phyloP scores from a whole-genome alignment of 2,888 invertebrate genomes.

The Hirudinaria manillensis region DNA sequence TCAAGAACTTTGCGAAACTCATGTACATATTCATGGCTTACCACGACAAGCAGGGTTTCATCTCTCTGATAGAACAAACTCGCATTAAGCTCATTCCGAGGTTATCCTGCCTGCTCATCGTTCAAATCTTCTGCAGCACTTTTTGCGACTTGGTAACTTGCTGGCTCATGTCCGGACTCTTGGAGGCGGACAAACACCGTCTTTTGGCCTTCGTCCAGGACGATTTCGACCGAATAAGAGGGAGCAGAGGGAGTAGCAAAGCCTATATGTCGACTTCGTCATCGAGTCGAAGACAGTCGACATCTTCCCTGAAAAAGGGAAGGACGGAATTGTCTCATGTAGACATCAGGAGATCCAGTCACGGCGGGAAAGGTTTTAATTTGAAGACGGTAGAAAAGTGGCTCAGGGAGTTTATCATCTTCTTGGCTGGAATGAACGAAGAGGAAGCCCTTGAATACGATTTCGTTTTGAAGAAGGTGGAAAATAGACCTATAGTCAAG shows the following conservation, averaged over 20 bases:
- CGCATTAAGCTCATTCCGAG: conserved; percentile 10
- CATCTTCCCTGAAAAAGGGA: background rate
- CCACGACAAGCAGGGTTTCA: conserved; percentile 2
- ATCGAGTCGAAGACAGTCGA: background rate
- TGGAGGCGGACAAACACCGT: background rate
- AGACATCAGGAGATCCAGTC: background rate
- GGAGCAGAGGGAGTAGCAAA: background rate
- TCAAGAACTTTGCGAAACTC: conserved; percentile 3
- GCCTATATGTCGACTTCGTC: background rate
- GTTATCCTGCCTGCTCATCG: background rate
- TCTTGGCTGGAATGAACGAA: background rate
- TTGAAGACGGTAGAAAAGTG: background rate
- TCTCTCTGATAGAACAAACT: background rate
- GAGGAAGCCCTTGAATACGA: background rate
- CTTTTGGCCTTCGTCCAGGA: background rate
- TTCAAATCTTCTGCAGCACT: conserved; percentile 16
- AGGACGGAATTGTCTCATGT: background rate
- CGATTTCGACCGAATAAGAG: no score
- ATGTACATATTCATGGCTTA: conserved; percentile 20
- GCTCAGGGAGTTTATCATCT: background rate
- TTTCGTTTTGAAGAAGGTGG: background rate
- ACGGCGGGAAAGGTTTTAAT: background rate
- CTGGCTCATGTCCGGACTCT: conserved; percentile 18
- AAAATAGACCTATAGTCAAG: background rate
- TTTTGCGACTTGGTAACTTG: conserved; percentile 18